Evolutionary conservation across 2,113 vertebrate genomes (phyloP).

Genomic region (Dicerorhinus sumatrensis): DNA sequence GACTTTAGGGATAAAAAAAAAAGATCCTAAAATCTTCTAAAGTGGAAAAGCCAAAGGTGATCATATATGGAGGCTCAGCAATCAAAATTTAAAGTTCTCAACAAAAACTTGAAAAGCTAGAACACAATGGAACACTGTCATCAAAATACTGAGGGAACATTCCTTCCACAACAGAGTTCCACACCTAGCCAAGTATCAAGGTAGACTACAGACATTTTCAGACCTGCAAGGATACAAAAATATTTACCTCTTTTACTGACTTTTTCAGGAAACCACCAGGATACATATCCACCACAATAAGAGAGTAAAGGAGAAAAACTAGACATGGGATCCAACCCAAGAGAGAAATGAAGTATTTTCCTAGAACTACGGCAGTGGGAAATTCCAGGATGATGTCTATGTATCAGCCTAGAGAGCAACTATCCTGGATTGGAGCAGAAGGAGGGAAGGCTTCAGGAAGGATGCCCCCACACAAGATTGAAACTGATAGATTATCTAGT

Average conservation of each 20-base stretch:
- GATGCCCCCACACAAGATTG: background rate
- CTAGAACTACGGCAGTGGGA: background rate
- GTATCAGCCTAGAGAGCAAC: background rate
- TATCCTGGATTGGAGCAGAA: background rate
- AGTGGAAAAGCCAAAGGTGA: background rate
- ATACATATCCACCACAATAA: background rate
- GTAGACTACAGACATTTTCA: background rate
- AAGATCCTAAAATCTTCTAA: background rate
- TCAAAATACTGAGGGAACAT: background rate
- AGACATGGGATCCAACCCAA: background rate
- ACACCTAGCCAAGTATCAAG: background rate
- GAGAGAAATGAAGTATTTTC: background rate
- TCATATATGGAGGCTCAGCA: background rate
- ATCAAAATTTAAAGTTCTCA: background rate
- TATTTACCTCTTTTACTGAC: background rate
- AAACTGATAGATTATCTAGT: background rate
- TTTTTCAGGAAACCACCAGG: constrained; percentile 23
- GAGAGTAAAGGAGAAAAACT: background rate
- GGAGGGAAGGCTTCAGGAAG: background rate
- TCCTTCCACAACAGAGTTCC: background rate
- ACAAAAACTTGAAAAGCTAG: background rate
- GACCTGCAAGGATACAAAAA: background rate
- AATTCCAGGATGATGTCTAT: background rate
- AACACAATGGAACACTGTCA: background rate
- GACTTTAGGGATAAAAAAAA: background rate